Evolutionary conservation across 2,113 vertebrate species (phyloP), one percentile per base, ranked within the genome.

Genomic region (Bufo bufo): DNA sequence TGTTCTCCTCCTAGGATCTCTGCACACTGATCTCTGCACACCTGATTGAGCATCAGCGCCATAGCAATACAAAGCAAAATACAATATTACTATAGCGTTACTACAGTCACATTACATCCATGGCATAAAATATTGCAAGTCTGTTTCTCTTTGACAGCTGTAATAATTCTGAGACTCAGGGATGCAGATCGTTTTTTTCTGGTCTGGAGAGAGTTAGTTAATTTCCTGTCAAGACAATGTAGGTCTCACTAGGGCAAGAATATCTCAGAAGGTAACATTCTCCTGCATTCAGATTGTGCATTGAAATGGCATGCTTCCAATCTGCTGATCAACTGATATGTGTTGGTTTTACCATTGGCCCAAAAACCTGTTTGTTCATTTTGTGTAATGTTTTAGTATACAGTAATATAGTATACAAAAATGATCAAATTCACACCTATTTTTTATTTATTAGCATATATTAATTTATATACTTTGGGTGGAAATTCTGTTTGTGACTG

Each of bases 141-240:
- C 8, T 74, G 71, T 49, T 74, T 74, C 43, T 17, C 43, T 17
- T 47, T 49, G 43, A 47, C 0, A 0, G 9, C 0, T 49, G 43
- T 4, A 45, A 75, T 75, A 10, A 49, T 75, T 47, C 10, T 74
- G 14, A 74, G 14, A 19, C 10, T 74, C 0, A 3, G 13, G 45
- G 17, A 74, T 19, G 49, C 14, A 47, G 45, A 49, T 47, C 19
- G 50, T 8, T 17, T 20, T 75, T 71, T 13, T 3, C 16, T 47
- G 20, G 72, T 17, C 11, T 11, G 72, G 45, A 75, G 50, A 19
- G 47, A 2, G 72, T 50, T 50, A 75, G 12, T 75, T 75, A 47
- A 75, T 75, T 75, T 75, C 72, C 47, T 74, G 71, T 74, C 43
- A 49, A 74, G 66, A 71, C 23, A 71, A 71, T 71, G 66, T 43